These are phyloP conservation scores for Sigmodon hispidus DNA, from an alignment of 2,113 vertebrate genomes.

Conservation along the genomic window DNA sequence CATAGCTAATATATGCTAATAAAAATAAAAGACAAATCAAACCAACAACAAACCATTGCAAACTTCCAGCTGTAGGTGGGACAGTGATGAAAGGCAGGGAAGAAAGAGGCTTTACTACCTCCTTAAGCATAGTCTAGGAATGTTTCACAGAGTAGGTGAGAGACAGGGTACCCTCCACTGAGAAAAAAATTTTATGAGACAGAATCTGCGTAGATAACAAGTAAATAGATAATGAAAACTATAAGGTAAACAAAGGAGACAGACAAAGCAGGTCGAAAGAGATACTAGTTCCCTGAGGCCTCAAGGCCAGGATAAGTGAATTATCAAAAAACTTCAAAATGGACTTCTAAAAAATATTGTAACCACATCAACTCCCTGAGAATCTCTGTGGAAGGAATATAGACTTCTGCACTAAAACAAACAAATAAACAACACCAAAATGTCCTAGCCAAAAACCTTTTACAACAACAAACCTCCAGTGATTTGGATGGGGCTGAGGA, in stretches of 20 bases:
- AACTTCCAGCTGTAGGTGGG: not conserved
- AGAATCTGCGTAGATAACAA: not conserved
- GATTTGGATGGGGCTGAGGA: not conserved
- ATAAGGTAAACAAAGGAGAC: no score
- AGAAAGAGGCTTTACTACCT: no score
- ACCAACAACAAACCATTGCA: not conserved
- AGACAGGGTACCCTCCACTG: not conserved
- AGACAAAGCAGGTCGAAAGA: not conserved
- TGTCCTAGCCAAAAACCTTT: no score
- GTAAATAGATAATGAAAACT: not conserved
- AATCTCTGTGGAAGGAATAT: not conserved
- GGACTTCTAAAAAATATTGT: not conserved
- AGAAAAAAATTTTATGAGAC: not conserved
- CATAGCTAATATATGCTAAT: not conserved
- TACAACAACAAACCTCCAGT: not conserved
- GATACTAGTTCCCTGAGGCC: rapidly evolving
- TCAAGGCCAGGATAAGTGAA: rapidly evolving
- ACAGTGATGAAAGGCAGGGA: no score
- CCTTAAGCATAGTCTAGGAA: no score
- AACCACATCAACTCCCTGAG: not conserved
- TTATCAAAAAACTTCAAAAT: not conserved
- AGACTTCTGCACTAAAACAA: not conserved
- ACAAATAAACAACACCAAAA: no score
- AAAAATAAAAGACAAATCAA: not conserved
- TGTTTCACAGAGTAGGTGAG: no score